Evolutionary conservation across 2,888 invertebrate genomes (phyloP), one percentile per base, ranked within the genome.

Genomic region (Poecilobothrus nobilitatus): DNA sequence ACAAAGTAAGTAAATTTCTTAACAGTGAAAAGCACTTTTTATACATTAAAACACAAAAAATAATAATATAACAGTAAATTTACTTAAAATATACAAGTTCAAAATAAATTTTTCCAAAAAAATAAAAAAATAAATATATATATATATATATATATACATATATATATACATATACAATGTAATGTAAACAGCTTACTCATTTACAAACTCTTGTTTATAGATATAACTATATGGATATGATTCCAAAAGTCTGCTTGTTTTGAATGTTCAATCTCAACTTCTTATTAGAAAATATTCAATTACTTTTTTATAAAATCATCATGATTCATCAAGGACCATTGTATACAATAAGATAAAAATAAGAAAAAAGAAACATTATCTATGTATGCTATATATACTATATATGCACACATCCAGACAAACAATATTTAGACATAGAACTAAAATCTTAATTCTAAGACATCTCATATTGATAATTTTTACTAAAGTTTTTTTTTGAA

Each of bases 311-410:
- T 18, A 53, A 53, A 53, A 18, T 53, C n/a, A 53, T 53, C n/a
- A 53, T 53, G 53, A 53, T 53, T 53, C 53, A 53, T 53, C 53
- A 53, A 18, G 53, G 53, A 53, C 53, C 53, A 53, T 53, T 15
- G 7, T 12, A 53, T 18, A 53, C 53, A 18, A 53, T 18, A 3
- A n/a, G 15, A 53, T 53, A 53, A 53, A 2, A 53, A 53, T 12
- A 53, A 53, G 2, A 53, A 53, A 53, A 53, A 53, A 53, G 18
- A 15, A 15, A 53, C 5, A 27, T 27, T 27, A 27, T 27, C 2
- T 27, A 27, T 27, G 5, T 27, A 27, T 27, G 27, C 3, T 27
- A 27, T 27, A 27, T 27, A 27, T 27, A 27, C n/a, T 27, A 27
- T 27, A 53, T 6, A 18, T 12, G 18, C 18, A 9, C 2, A 18